Percentiles rank a stretch among this genome's conserved stretches.
Evolutionary conservation across 2,888 invertebrate species (phyloP).

Genomic region (Hymenopus coronatus): DNA sequence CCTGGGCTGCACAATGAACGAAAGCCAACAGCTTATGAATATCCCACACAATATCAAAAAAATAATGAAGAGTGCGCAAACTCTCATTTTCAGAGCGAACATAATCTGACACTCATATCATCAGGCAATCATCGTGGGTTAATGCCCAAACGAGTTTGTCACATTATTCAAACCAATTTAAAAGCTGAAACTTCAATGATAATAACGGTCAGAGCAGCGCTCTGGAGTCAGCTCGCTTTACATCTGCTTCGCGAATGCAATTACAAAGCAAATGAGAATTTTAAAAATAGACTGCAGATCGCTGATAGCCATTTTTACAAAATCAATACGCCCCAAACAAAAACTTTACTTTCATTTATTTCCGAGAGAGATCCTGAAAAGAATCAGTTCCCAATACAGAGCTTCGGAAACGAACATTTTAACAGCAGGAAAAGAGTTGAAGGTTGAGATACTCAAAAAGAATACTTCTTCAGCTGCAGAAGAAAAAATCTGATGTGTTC

Average conservation of each 20-base stretch:
- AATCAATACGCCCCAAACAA: background rate
- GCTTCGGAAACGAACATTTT: no score
- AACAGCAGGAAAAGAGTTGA: no score
- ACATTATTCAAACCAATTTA: background rate
- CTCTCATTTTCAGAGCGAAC: no score
- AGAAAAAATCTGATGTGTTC: no score
- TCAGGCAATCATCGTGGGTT: background rate
- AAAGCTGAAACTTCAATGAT: background rate
- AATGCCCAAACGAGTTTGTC: background rate
- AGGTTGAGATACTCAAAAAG: no score
- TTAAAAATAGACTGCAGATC: background rate
- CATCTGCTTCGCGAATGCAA: background rate
- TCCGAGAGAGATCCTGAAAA: background rate
- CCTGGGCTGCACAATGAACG: no score
- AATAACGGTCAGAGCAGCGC: background rate
- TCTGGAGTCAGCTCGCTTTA: background rate
- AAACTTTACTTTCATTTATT: background rate
- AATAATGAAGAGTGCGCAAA: no score
- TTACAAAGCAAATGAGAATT: background rate
- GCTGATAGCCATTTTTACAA: background rate
- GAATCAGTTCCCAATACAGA: background rate
- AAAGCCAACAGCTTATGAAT: no score
- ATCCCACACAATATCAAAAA: no score
- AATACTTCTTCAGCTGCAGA: no score
- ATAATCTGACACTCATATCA: background rate